A percentile compares a stretch with the other conserved stretches of the same genome.
These are phyloP conservation scores for Coptodon rendalli DNA, from an alignment of 2,113 vertebrate genomes.

Conservation along the genomic window DNA sequence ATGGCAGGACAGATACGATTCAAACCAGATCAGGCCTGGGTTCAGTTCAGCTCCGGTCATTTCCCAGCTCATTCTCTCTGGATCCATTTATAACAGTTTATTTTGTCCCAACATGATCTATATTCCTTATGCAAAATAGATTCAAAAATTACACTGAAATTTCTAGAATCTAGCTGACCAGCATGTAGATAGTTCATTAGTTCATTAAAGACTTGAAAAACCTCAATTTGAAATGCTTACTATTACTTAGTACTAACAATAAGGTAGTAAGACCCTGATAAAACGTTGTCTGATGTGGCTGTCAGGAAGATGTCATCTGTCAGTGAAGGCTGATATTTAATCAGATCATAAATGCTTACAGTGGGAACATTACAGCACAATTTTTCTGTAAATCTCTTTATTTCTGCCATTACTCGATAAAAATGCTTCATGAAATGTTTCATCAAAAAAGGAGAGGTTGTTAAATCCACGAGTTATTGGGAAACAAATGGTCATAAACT, in stretches of 20 bases:
- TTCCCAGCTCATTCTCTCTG: not conserved
- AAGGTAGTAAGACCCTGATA: not conserved
- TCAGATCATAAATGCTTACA: not conserved
- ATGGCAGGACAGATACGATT: not conserved
- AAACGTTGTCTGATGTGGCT: accelerated
- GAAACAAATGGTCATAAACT: not conserved
- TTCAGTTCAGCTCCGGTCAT: not conserved
- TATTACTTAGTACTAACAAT: not conserved
- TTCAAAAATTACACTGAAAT: not conserved
- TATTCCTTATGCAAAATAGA: not conserved
- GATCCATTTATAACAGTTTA: not conserved
- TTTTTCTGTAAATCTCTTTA: not conserved
- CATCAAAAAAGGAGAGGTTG: too few relatives aligned
- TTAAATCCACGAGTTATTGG: too few relatives aligned
- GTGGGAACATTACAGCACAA: not conserved
- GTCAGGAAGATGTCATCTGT: not conserved
- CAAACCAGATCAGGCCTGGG: not conserved
- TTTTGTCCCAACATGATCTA: not conserved
- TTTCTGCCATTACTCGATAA: not conserved
- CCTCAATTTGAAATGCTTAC: not conserved
- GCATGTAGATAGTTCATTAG: not conserved
- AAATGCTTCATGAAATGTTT: not conserved
- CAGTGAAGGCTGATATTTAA: not conserved
- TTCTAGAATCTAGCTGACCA: not conserved
- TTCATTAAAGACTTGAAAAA: not conserved